Evolutionary conservation across 2,797 vertebrate species (phyloP), one percentile per base, ranked within the genome.

Genomic region (Xerus rutilus): DNA sequence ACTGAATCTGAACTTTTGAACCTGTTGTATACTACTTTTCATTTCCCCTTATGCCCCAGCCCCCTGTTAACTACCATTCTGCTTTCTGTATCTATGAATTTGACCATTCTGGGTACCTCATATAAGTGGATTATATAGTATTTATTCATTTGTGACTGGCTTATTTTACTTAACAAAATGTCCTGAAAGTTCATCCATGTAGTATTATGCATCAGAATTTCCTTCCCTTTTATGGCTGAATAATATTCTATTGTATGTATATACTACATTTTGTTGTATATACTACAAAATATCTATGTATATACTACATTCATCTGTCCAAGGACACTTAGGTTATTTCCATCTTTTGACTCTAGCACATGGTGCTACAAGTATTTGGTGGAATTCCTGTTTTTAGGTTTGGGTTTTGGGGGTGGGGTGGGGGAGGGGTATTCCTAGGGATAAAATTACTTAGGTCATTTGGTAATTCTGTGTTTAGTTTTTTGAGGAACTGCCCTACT

Each of bases 151-250:
- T 45, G 49, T 85, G 28, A 81, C 59, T 64, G 21, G 21, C 20
- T 86, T 82, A 77, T 73, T 90, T 90, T 45, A 65, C 62, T 76
- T 87, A 85, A 49, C 25, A 74, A 54, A 74, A 21, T 65, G 25
- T 86, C 32, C 14, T 78, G 32, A 67, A 23, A 23, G 2, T 59
- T 94, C 39, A 54, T n/a, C 14, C 35, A 15, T 89, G 20, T 79
- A 89, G n/a, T 81, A 67, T 28, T n/a, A 45, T 69, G 25, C 87
- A 12, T 88, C 78, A 81, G 57, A 94, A 76, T 76, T 91, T 85
- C 28, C 35, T 73, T 78, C 49, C 21, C 92, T 83, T 72, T 35
- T 25, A 70, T 89, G 86, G n/a, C 54, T 64, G 45, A 88, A n/a
- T 89, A 49, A 45, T 54, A 81, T 5, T 85, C 43, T 69, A 17